Percentiles rank a stretch among this genome's conserved stretches.
Conservation (phyloP, 1,140 invertebrate species). For the Danaus plexippus region DNA sequence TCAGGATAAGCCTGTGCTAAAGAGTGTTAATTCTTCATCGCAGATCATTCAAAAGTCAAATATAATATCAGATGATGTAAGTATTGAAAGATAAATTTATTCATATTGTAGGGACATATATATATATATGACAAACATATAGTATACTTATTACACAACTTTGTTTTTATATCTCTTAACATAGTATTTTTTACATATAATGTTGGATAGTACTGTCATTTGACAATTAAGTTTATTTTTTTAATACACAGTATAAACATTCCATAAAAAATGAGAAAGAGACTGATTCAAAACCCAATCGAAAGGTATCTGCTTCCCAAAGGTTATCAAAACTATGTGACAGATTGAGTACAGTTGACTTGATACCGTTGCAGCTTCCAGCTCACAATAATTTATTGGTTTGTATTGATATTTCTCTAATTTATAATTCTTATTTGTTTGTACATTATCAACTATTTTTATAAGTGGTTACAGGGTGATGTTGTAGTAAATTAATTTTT, state of each 20-base stretch:
- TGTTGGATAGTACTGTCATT: too few species aligned
- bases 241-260: slow-evolving; percentile 44
- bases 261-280: slow-evolving; percentile 45
- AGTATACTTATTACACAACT: neutral
- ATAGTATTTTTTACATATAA: slow-evolving; percentile 5
- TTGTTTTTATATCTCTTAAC: slow-evolving; percentile 5
- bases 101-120: neutral
- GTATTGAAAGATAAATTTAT: slow-evolving; percentile 8
- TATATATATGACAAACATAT: too few species aligned
- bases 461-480: too few species aligned
- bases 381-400: slow-evolving; percentile 48
- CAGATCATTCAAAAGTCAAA: slow-evolving; percentile 22
- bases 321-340: slow-evolving; percentile 56
- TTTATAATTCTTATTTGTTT: too few species aligned
- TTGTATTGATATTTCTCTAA: slow-evolving; percentile 9
- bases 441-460: too few species aligned
- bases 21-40: slow-evolving; percentile 14
- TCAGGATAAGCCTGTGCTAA: slow-evolving; percentile 17
- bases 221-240: neutral
- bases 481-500: too few species aligned
- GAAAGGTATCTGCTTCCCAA: slow-evolving; percentile 58
- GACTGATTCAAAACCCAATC: slow-evolving; percentile 33
- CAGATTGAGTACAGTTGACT: slow-evolving; percentile 52
- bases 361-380: slow-evolving; percentile 57
- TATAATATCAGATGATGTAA: slow-evolving; percentile 17